Evolutionary conservation across 1,140 invertebrate genomes (phyloP).

Genomic region (Drosophila dunni): DNA sequence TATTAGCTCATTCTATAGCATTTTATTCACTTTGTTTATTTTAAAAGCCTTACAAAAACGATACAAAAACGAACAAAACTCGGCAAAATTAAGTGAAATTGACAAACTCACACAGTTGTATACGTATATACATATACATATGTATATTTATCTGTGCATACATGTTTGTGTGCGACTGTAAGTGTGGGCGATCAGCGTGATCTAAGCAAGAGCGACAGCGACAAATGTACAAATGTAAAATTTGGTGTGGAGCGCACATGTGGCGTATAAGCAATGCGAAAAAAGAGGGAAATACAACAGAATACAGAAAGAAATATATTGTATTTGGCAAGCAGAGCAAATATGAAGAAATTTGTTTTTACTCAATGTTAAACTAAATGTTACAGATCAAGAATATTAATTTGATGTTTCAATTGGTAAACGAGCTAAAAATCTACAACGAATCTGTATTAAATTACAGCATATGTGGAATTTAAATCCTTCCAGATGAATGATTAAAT

Average conservation of each 20-base stretch:
- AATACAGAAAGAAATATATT: background rate
- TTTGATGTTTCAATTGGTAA: background rate
- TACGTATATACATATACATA: conserved; percentile 1
- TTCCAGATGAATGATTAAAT: background rate
- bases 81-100: conserved; percentile 77
- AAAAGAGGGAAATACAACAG: conserved; percentile 1
- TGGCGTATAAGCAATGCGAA: conserved; percentile 42
- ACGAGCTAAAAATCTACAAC: conserved; percentile 6
- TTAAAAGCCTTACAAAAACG: conserved; percentile 54
- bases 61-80: conserved; percentile 57
- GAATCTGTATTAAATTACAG: conserved; percentile 49
- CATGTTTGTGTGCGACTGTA: conserved; percentile 21
- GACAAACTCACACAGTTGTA: conserved; percentile 33
- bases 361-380: conserved; percentile 14
- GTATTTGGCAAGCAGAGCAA: conserved; percentile 24
- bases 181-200: conserved; percentile 48
- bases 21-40: conserved; percentile 61
- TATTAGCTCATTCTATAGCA: conserved; percentile 31
- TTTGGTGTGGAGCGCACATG: conserved; percentile 28
- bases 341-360: conserved; percentile 48
- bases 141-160: conserved; percentile 1
- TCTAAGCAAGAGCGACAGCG: conserved; percentile 44
- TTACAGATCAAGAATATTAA: background rate
- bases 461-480: conserved; percentile 57
- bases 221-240: conserved; percentile 39